A percentile compares a stretch with the other conserved stretches of the same genome.
Evolutionary conservation across 2,113 vertebrate genomes (phyloP).

Genomic region (Anarrhichthys ocellatus): DNA sequence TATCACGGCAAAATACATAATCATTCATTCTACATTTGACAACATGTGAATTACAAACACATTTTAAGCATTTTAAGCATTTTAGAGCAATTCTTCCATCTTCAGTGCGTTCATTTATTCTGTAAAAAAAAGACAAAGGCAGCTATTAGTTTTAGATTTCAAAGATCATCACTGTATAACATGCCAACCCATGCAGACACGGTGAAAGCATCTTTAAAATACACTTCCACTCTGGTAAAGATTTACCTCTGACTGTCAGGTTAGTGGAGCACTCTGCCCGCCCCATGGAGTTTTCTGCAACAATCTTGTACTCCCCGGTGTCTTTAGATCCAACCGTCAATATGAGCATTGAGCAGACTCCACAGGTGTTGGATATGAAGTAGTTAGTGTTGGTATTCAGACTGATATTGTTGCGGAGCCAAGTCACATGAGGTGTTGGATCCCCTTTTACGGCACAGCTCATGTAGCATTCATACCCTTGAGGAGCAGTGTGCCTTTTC

Average conservation of each 20-base stretch:
- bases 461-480: constrained; percentile 91
- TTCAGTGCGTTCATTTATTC: constrained; percentile 64
- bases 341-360: constrained; percentile 92
- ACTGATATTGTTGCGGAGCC: constrained; percentile 88
- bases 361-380: constrained; percentile 88
- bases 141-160: constrained; percentile 16
- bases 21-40: constrained; percentile 1
- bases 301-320: constrained; percentile 86
- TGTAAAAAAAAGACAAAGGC: constrained; percentile 51
- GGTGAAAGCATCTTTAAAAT: neutral
- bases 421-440: constrained; percentile 87
- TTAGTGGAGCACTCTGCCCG: constrained; percentile 84
- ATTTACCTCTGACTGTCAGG: constrained; percentile 88
- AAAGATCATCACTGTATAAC: neutral
- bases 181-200: neutral
- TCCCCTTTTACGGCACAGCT: constrained; percentile 90
- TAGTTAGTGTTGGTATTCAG: constrained; percentile 85
- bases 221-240: neutral
- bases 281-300: constrained; percentile 87
- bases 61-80: neutral
- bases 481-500: constrained; percentile 87
- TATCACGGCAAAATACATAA: constrained; percentile 8
- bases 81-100: constrained; percentile 22
- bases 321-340: constrained; percentile 84
- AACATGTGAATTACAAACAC: neutral